Percentiles rank a stretch among this genome's conserved stretches.
Conservation (phyloP, 1,140 invertebrate genomes). For the Streblospio benedicti region DNA sequence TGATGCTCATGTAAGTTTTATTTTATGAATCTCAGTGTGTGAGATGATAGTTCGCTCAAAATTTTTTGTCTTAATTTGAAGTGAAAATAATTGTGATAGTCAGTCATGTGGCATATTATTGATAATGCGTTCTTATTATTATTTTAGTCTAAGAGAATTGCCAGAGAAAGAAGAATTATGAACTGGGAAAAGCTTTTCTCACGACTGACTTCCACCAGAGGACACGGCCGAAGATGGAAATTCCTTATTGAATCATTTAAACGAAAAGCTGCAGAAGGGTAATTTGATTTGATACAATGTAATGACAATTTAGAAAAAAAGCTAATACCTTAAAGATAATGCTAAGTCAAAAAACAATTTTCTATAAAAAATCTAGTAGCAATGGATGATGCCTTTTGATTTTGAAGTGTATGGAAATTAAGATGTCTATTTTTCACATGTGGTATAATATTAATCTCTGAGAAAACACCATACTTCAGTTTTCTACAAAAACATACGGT, state of each 20-base stretch:
- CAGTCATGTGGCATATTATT: too few relatives aligned
- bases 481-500: too few relatives aligned
- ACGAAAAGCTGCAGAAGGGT: constrained; percentile 42
- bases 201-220: constrained; percentile 38
- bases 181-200: constrained; percentile 47
- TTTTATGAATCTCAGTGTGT: not conserved
- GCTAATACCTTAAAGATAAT: too few relatives aligned
- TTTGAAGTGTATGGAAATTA: too few relatives aligned
- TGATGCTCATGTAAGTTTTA: constrained; percentile 37
- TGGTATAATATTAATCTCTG: too few relatives aligned
- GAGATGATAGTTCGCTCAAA: not conserved
- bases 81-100: not conserved
- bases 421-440: too few relatives aligned
- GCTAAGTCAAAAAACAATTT: too few relatives aligned
- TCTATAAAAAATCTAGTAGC: too few relatives aligned
- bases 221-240: constrained; percentile 45
- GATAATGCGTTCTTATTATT: constrained; percentile 16
- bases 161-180: constrained; percentile 39
- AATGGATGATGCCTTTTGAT: too few relatives aligned
- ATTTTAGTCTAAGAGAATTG: constrained; percentile 40
- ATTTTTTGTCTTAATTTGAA: constrained; percentile 1
- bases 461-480: too few relatives aligned
- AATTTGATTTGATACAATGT: not conserved
- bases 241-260: constrained; percentile 45
- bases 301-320: too few relatives aligned